Percentiles rank a stretch among this genome's conserved stretches.
phyloP scores from a whole-genome alignment of 2,113 vertebrate species.

The Saccopteryx bilineata region DNA sequence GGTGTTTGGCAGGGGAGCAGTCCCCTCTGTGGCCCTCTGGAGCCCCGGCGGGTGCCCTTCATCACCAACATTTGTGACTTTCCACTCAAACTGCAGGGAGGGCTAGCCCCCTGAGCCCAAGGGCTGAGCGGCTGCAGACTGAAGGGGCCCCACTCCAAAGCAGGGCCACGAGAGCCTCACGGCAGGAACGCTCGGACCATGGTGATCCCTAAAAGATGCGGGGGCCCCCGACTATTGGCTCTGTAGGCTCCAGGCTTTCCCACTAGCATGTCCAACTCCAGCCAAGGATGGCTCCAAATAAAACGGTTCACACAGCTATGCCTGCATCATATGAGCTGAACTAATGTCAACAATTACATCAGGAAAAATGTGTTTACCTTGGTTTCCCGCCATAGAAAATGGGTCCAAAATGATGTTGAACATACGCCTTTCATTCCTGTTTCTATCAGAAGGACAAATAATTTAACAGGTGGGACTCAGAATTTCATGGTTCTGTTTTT shows the following conservation, averaged over 20 bases:
- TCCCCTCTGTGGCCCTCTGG: not conserved
- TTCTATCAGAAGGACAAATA: slow-evolving; percentile 87
- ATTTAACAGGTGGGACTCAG: slow-evolving; percentile 90
- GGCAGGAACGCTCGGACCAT: not conserved
- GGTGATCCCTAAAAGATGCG: not conserved
- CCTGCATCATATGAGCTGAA: slow-evolving; percentile 86
- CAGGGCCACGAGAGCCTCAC: not conserved
- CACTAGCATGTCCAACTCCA: slow-evolving; percentile 72
- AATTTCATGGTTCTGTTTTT: slow-evolving; percentile 79
- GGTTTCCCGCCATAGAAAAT: slow-evolving; percentile 87
- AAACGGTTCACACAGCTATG: slow-evolving; percentile 87
- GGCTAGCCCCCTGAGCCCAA: no score
- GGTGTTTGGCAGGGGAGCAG: not conserved
- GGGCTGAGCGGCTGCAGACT: not conserved
- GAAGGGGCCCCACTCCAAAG: not conserved
- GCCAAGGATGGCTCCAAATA: slow-evolving; percentile 85
- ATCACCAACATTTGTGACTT: not conserved
- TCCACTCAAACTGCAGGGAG: not conserved
- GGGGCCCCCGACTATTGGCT: not conserved
- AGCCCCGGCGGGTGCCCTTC: not conserved
- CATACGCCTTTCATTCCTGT: slow-evolving; percentile 86
- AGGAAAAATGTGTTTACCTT: slow-evolving; percentile 91
- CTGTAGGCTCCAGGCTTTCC: slow-evolving; percentile 72
- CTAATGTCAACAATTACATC: slow-evolving; percentile 90
- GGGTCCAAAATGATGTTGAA: slow-evolving; percentile 88